These are phyloP conservation scores for Cromileptes altivelis DNA, from an alignment of 2,113 vertebrate species.

Conservation along the genomic window DNA sequence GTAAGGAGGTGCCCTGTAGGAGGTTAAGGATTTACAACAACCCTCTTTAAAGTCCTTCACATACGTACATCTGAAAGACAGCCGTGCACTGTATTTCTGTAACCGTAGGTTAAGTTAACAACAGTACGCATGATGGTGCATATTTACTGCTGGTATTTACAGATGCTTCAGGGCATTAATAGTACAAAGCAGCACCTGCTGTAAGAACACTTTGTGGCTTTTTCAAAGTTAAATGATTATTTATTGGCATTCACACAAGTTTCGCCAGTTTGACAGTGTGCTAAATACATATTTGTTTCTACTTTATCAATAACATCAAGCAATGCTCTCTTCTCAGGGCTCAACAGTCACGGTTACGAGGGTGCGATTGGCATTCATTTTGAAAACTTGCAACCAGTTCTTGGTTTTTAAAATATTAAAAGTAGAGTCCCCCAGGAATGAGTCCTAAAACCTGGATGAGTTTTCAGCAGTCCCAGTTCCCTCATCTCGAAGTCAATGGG, in stretches of 20 bases:
- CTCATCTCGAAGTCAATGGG: too few species aligned
- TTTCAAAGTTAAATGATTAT: background rate
- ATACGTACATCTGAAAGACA: background rate
- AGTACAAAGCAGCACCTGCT: too few species aligned
- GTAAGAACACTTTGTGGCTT: background rate
- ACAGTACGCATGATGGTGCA: background rate
- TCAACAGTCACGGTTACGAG: background rate
- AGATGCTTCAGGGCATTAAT: slow-evolving; percentile 6
- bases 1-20: background rate
- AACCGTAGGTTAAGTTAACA: background rate
- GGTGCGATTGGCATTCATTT: too few species aligned
- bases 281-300: background rate
- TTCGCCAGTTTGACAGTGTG: background rate
- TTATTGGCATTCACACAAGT: background rate
- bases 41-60: slow-evolving; percentile 13
- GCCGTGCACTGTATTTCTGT: background rate
- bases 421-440: too few species aligned
- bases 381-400: too few species aligned
- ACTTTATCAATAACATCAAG: background rate
- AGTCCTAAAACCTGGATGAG: too few species aligned
- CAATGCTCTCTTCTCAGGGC: background rate
- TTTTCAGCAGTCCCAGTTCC: too few species aligned
- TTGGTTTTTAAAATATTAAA: too few species aligned
- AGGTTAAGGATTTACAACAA: slow-evolving; percentile 37
- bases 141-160: background rate